Evolutionary conservation across 2,888 invertebrate genomes (phyloP), one percentile per base, ranked within the genome.

Genomic region (Leptura quadrifasciata): DNA sequence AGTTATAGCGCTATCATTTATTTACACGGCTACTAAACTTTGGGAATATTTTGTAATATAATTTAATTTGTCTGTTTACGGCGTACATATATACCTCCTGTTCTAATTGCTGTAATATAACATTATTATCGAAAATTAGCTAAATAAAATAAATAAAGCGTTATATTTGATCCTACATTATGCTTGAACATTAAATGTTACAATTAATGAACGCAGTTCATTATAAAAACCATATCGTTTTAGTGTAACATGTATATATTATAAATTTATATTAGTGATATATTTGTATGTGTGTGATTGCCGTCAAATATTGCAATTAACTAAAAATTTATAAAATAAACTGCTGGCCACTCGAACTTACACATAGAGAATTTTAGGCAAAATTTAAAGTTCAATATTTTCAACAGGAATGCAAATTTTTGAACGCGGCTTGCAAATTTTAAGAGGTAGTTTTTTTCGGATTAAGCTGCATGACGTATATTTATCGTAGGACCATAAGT

Each of bases 41-140:
- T 47, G 47, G 47, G 47, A 47, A 47, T n/a, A 65, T 39, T 65
- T 35, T 39, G 18, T 39, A n/a, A 47, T 35, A 47, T 47, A 65
- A 65, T 65, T 17, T 17, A 65, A 65, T 65, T 65, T 17, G 65
- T 65, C 65, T 65, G 35, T 65, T 65, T 65, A 39, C 39, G 18
- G 35, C 1, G 15, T 47, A 20, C 39, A 65, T 65, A 39, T 65
- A 39, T 65, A n/a, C n/a, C n/a, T 47, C 47, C 3, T 5, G 47
- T 47, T 1, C 47, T 47, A 47, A 47, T 47, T 47, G 47, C 47
- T 47, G 39, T 15, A n/a, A n/a, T 15, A 47, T n/a, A 47, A 47
- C 47, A 47, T 47, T 47, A 15, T 2, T 47, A 47, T 47, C n/a
- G n/a, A 47, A n/a, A n/a, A n/a, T 47, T 47, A 47, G 2, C 15